Percentiles rank a stretch among this genome's conserved stretches.
These are phyloP conservation scores for Drosophila parthenogenetica DNA, from an alignment of 2,888 invertebrate genomes.

Conservation along the genomic window DNA sequence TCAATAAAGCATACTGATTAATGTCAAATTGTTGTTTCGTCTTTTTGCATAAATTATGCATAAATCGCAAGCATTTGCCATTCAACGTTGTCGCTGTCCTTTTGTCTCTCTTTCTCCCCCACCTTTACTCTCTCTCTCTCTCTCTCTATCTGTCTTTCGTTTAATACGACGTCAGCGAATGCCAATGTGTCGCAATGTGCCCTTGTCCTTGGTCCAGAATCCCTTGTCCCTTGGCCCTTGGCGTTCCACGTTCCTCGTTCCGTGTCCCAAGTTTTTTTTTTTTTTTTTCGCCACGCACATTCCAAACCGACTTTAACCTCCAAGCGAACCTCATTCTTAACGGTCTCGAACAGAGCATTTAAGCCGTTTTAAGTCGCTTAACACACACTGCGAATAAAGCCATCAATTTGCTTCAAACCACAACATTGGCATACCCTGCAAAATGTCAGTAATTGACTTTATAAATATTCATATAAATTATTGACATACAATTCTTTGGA, in stretches of 20 bases:
- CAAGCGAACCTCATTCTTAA: slow-evolving; percentile 1
- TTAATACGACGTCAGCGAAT: slow-evolving; percentile 21
- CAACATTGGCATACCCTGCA: slow-evolving; percentile 37
- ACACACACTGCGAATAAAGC: slow-evolving; percentile 60
- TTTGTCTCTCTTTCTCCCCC: not conserved
- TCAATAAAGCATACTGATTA: slow-evolving; percentile 75
- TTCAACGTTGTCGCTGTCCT: slow-evolving; percentile 32
- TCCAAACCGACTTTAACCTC: slow-evolving; percentile 4
- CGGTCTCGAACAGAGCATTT: slow-evolving; percentile 55
- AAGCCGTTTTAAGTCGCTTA: slow-evolving; percentile 70
- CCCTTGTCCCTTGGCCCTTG: not conserved
- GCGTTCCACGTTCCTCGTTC: too few relatives aligned
- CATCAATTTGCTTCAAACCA: slow-evolving; percentile 21
- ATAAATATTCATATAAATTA: not conserved
- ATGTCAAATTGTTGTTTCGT: slow-evolving; percentile 66
- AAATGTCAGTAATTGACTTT: not conserved
- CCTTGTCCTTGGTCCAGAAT: slow-evolving; percentile 15
- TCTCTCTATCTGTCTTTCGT: not conserved
- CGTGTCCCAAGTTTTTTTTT: not conserved
- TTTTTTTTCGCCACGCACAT: slow-evolving; percentile 32
- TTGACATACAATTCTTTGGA: too few relatives aligned
- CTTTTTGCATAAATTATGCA: slow-evolving; percentile 74
- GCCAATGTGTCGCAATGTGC: slow-evolving; percentile 42
- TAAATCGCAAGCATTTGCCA: slow-evolving; percentile 58
- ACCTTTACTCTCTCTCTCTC: not conserved